Percentiles rank a stretch among this genome's conserved stretches.
Conservation (phyloP, 2,113 vertebrate species). For the Mesocricetus auratus region DNA sequence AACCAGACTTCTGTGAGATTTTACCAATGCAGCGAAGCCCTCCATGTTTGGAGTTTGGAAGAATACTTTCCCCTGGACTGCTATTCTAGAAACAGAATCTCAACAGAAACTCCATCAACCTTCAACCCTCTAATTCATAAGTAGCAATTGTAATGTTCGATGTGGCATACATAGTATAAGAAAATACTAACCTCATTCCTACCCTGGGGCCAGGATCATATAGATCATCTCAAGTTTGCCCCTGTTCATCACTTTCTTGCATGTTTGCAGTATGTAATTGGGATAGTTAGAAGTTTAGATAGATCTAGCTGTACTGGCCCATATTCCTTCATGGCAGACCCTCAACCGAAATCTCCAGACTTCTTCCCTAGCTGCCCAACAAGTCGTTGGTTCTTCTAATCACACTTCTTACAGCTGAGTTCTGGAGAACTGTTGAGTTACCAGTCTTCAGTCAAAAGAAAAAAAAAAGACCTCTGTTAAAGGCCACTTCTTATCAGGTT, state of each 20-base stretch:
- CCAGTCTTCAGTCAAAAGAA: not conserved
- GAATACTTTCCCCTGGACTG: not conserved
- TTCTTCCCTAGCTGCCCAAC: not conserved
- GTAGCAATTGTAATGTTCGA: not conserved
- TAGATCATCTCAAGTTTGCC: not conserved
- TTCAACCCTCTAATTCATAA: not conserved
- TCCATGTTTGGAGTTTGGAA: not conserved
- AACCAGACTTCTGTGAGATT: not conserved
- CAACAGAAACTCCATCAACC: not conserved
- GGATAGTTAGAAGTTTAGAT: not conserved
- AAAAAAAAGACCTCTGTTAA: not conserved
- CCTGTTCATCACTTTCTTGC: not conserved
- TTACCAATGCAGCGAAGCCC: not conserved
- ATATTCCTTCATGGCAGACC: not conserved
- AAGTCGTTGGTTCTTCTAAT: not conserved
- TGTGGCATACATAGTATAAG: not conserved
- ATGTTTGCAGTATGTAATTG: not conserved
- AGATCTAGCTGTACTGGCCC: accelerated
- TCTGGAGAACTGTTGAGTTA: not conserved
- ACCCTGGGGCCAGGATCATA: not conserved
- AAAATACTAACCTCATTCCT: not conserved
- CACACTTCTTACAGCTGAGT: not conserved
- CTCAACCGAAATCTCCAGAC: not conserved
- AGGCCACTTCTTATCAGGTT: not conserved
- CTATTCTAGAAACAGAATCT: slow-evolving; percentile 43